Conservation (phyloP, 2,888 invertebrate genomes). For the Listrodromus nycthemerus region DNA sequence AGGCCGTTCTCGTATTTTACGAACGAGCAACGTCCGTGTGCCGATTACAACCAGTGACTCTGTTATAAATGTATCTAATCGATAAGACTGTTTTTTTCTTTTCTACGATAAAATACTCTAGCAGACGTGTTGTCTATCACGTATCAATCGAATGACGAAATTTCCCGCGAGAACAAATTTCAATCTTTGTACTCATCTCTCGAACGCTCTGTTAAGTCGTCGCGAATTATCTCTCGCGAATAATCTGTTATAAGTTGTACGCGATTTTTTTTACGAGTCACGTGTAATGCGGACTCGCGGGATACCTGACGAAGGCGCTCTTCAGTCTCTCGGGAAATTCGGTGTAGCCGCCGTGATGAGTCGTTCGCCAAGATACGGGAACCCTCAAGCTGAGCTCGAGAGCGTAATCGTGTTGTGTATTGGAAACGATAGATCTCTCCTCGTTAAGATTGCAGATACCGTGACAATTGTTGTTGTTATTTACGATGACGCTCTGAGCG, state of each 20-base stretch:
- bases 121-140: constrained; percentile 59
- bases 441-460: constrained; percentile 80
- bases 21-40: constrained; percentile 7
- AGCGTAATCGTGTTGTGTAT: constrained; percentile 73
- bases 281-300: constrained; percentile 78
- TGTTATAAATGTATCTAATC: constrained; percentile 38
- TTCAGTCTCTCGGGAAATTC: constrained; percentile 71
- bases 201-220: not conserved
- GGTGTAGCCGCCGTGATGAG: constrained; percentile 58
- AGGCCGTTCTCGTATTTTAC: constrained; percentile 23
- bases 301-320: constrained; percentile 83
- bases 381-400: constrained; percentile 79
- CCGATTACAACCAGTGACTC: constrained; percentile 33
- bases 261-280: constrained; percentile 60
- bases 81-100: constrained; percentile 27
- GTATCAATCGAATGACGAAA: constrained; percentile 53
- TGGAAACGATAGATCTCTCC: constrained; percentile 64
- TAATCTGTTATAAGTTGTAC: constrained; percentile 15
- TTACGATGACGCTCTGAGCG: constrained; percentile 66
- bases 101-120: constrained; percentile 65
- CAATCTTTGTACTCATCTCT: constrained; percentile 7
- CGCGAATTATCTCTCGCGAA: not conserved
- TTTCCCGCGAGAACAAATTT: not conserved
- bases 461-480: constrained; percentile 79
- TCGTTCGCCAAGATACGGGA: constrained; percentile 78